Conservation (phyloP, 23 tunicate species). For the Ascidia mentula region DNA sequence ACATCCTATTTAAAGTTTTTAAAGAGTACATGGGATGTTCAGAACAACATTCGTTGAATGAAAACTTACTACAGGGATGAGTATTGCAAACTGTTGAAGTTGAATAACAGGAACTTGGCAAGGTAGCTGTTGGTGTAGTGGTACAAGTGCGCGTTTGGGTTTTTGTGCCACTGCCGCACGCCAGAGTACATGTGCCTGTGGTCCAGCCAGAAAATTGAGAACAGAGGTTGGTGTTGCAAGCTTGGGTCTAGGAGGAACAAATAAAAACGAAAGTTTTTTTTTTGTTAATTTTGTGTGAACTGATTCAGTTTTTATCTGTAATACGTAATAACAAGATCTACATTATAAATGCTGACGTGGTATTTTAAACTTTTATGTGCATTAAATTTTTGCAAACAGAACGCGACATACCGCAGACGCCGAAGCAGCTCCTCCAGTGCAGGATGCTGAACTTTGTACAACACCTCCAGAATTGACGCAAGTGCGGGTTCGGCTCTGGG, state of each 20-base stretch:
- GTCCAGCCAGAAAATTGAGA: conserved; percentile 7
- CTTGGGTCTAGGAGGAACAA: neutral
- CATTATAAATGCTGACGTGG: neutral
- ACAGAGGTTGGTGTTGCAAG: conserved; percentile 29
- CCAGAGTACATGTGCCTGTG: neutral
- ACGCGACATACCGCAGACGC: neutral
- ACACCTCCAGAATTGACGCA: neutral
- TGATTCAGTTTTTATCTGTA: too few relatives aligned
- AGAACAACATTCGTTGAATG: neutral
- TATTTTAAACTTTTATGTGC: neutral
- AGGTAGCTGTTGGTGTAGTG: conserved; percentile 14
- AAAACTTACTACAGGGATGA: neutral
- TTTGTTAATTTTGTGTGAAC: neutral
- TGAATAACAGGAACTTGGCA: neutral
- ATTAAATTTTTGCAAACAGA: neutral
- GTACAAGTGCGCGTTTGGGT: conserved; percentile 19
- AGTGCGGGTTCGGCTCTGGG: neutral
- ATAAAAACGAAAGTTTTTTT: too few relatives aligned
- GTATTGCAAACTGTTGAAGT: neutral
- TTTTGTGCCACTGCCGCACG: conserved; percentile 19
- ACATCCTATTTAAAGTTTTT: neutral
- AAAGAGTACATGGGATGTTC: neutral
- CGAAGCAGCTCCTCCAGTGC: neutral
- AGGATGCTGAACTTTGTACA: neutral
- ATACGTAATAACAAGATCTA: neutral